Base-by-base conservation (phyloP, 2,113 vertebrate genomes). In the Ciconia boyciana region DNA sequence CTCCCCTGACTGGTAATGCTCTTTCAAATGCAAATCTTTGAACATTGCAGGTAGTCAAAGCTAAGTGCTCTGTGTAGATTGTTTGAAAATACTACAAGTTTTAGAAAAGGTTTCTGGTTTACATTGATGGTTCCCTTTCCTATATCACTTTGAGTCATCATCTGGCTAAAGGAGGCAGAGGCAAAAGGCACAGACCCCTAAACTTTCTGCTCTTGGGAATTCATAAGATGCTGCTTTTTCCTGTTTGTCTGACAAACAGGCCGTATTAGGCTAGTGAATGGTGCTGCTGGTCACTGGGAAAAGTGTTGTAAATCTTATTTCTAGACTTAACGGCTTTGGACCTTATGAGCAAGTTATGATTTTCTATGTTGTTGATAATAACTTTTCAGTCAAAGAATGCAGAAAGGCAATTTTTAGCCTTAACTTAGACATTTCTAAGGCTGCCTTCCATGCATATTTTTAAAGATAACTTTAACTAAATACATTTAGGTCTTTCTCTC, bases 1-100 rank as follows among this genome's bases (percentile, higher is more conserved):
- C 43, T 93, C 13, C 22, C 10, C 24, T 83, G 11, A 46, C 36
- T 48, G 43, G 5, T 57, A 89, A 49, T 32, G 39, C 14, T 60
- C 34, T 92, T 97, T 94, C 39, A 92, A 89, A 96, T 93, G 62
- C 52, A 94, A 93, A 82, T 90, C 32, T 75, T 65, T 21, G 43
- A 94, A 41, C 2, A 2, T 49, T 77, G 87, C 41, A 61, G 16
- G 25, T 80, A 69, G 25, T 77, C 41, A 78, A 88, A 46, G 17
- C 16, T 48, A 34, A 66, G 15, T 60, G 44, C 7, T 72, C 7
- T 49, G 8, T 51, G 31, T 25, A 54, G 20, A 72, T 54, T 54
- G 8, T 61, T 79, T 84, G 29, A 55, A 87, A 95, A 75, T 61
- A 34, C 8, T 60, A 4, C 3, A 89, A 65, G 26, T 41, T 77